Evolutionary conservation across 1,140 invertebrate species (phyloP).

Genomic region (Cydia fagiglandana): DNA sequence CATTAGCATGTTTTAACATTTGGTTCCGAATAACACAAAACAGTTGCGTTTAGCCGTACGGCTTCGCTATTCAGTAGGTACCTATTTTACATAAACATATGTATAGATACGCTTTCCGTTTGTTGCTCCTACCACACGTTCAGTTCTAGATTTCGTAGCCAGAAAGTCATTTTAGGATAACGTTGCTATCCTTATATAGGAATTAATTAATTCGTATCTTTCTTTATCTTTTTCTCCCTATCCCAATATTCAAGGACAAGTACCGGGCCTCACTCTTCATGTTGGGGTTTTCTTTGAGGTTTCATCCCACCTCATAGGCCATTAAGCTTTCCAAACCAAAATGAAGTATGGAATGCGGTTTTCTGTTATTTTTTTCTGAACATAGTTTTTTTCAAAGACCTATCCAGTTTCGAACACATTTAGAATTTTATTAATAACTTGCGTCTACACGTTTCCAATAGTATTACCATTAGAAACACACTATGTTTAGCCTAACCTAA

Average conservation of each 20-base stretch:
- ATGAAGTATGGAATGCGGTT: no score
- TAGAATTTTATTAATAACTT: no score
- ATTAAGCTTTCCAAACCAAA: no score
- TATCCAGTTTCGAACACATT: no score
- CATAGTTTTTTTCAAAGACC: no score
- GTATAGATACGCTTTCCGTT: constrained; percentile 2
- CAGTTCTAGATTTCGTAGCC: background rate
- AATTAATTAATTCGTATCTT: no score
- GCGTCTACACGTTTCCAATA: background rate
- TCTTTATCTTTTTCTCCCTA: background rate
- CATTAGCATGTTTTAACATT: constrained; percentile 21
- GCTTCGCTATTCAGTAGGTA: background rate
- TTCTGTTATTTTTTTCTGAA: no score
- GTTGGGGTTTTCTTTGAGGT: no score
- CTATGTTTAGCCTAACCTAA: background rate
- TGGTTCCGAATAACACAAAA: constrained; percentile 12
- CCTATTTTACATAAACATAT: constrained; percentile 4
- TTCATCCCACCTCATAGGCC: no score
- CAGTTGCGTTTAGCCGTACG: background rate
- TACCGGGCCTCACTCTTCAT: no score
- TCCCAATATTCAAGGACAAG: no score
- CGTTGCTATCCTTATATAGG: background rate
- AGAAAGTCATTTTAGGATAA: background rate
- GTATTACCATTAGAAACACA: background rate
- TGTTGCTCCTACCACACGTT: constrained; percentile 7